A percentile compares a stretch with the other conserved stretches of the same genome.
These are phyloP conservation scores for Caenorhabditis panamensis DNA, from an alignment of 2,888 invertebrate genomes.

Conservation along the genomic window DNA sequence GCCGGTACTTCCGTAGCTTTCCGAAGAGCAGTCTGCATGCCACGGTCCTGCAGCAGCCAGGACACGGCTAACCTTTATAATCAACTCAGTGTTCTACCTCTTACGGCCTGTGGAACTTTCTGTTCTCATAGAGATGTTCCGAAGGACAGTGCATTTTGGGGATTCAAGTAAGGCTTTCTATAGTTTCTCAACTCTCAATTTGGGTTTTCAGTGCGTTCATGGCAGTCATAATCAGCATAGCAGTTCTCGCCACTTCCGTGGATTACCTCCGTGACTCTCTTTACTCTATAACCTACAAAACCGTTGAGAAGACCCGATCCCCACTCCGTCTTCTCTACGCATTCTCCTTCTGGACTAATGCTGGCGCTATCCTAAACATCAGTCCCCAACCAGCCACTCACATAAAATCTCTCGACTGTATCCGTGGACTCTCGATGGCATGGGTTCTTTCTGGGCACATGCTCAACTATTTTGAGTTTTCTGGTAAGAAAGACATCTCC, in stretches of 20 bases:
- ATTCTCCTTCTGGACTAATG: constrained; percentile 63
- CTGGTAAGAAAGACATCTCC: too few species aligned
- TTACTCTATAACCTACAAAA: constrained; percentile 1
- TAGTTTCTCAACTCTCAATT: too few species aligned
- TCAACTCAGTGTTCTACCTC: constrained; percentile 25
- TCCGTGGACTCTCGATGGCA: constrained; percentile 72
- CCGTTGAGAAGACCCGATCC: constrained; percentile 31
- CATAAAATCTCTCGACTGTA: constrained; percentile 69
- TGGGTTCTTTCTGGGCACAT: constrained; percentile 71
- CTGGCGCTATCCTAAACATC: constrained; percentile 30
- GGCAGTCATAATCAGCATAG: constrained; percentile 2
- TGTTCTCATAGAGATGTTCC: constrained; percentile 37
- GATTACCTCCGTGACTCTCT: constrained; percentile 45
- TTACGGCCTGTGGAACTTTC: constrained; percentile 37
- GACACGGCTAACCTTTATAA: constrained; percentile 51
- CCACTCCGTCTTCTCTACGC: constrained; percentile 15
- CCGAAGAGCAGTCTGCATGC: constrained; percentile 6
- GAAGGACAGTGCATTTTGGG: constrained; percentile 54
- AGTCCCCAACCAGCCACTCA: constrained; percentile 51
- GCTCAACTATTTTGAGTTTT: constrained; percentile 35
- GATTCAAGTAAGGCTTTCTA: constrained; percentile 31
- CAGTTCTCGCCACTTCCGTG: constrained; percentile 28
- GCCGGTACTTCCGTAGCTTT: neutral
- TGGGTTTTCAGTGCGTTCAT: constrained; percentile 46
- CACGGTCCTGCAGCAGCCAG: constrained; percentile 38